These are phyloP conservation scores for Pseudopleuronectes americanus DNA, from an alignment of 2,797 vertebrate genomes.

Conservation along the genomic window DNA sequence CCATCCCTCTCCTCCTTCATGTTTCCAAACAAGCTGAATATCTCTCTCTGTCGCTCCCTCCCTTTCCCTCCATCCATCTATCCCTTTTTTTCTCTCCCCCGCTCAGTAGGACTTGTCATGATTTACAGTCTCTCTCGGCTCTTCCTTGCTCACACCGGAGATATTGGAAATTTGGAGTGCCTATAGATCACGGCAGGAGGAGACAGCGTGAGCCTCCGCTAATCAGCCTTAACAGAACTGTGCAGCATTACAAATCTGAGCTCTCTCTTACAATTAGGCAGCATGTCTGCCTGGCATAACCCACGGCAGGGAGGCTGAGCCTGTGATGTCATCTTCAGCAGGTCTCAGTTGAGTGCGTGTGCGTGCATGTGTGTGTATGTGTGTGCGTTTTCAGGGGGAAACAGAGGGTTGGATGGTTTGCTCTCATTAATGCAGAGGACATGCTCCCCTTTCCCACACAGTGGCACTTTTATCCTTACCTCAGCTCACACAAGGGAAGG, in stretches of 20 bases:
- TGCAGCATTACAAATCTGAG: slow-evolving; percentile 77
- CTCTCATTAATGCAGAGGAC: slow-evolving; percentile 79
- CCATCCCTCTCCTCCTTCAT: slow-evolving; percentile 56
- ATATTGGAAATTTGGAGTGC: slow-evolving; percentile 82
- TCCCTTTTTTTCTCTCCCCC: slow-evolving; percentile 47
- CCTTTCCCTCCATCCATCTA: slow-evolving; percentile 55
- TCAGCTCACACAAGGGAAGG: slow-evolving; percentile 73
- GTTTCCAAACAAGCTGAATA: slow-evolving; percentile 67
- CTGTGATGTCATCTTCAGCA: slow-evolving; percentile 71
- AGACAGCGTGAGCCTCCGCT: slow-evolving; percentile 71
- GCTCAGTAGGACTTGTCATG: slow-evolving; percentile 74
- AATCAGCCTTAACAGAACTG: slow-evolving; percentile 82
- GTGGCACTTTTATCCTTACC: slow-evolving; percentile 77
- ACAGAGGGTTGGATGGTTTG: slow-evolving; percentile 57
- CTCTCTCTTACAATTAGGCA: slow-evolving; percentile 76
- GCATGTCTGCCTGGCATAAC: slow-evolving; percentile 65
- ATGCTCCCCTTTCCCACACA: slow-evolving; percentile 67
- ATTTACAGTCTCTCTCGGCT: slow-evolving; percentile 80
- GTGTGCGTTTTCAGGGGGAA: slow-evolving; percentile 44
- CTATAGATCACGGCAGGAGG: slow-evolving; percentile 79
- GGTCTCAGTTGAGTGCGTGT: slow-evolving; percentile 37
- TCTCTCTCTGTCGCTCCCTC: slow-evolving; percentile 60
- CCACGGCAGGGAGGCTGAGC: slow-evolving; percentile 52
- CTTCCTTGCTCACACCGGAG: slow-evolving; percentile 76
- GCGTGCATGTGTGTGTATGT: slow-evolving; percentile 14